phyloP scores from a whole-genome alignment of 2,888 invertebrate species.

The Melipona beecheii region DNA sequence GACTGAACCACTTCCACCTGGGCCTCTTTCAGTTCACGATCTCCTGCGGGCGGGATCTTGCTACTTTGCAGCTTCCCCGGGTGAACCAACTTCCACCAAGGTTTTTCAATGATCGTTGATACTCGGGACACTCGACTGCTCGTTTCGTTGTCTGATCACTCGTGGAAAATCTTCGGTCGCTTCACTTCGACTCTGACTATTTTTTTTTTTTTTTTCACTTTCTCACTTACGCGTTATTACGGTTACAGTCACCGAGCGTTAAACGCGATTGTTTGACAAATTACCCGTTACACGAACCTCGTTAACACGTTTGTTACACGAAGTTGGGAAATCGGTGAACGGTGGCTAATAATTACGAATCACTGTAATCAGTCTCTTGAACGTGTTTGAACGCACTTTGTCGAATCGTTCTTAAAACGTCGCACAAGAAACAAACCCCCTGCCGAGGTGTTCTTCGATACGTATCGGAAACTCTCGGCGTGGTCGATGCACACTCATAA shows the following conservation, averaged over 20 bases:
- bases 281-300: background rate
- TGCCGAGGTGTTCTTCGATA: conserved; percentile 5
- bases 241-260: background rate
- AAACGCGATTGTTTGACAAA: background rate
- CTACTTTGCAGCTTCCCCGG: conserved; percentile 55
- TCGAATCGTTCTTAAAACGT: background rate
- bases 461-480: conserved; percentile 53
- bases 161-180: background rate
- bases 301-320: background rate
- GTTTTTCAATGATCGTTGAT: background rate
- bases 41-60: conserved; percentile 80
- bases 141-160: background rate
- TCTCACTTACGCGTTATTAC: background rate
- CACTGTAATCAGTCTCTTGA: conserved; percentile 24
- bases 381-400: background rate
- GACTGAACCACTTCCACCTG: conserved; percentile 73
- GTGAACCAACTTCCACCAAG: conserved; percentile 11
- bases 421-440: background rate
- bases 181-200: conserved; percentile 59
- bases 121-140: background rate
- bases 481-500: conserved; percentile 63
- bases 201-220: background rate
- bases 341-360: conserved; percentile 4
- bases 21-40: conserved; percentile 72
- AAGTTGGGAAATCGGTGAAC: background rate